phyloP scores from a whole-genome alignment of 1,140 invertebrate species.

The Drosophila arizonae region DNA sequence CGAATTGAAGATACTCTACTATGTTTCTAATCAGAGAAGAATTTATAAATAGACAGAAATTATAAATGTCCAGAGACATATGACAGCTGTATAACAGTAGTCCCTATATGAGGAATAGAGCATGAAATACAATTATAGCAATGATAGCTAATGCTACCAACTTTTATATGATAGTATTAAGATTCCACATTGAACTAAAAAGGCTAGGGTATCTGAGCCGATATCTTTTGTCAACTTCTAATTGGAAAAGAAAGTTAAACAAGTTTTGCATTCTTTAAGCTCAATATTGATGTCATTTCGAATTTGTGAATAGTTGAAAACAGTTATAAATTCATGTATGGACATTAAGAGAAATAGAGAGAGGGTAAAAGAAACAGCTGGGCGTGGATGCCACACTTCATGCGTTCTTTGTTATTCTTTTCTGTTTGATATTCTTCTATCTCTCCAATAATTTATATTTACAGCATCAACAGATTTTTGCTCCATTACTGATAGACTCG shows the following conservation, averaged over 20 bases:
- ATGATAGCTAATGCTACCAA: no score
- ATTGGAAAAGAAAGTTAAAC: neutral
- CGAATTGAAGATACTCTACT: neutral
- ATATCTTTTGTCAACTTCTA: no score
- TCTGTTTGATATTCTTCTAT: neutral
- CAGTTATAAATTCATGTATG: neutral
- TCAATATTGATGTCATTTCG: constrained; percentile 1
- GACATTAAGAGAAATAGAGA: neutral
- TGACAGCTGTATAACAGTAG: no score
- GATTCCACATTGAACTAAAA: no score
- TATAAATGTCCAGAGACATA: no score
- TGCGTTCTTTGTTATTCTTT: neutral
- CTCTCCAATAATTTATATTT: neutral
- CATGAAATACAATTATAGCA: no score
- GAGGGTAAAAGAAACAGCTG: neutral
- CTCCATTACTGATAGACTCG: neutral
- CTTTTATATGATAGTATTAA: no score
- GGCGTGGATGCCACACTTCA: neutral
- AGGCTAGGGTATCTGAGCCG: neutral
- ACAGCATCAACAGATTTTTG: neutral
- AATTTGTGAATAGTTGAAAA: neutral
- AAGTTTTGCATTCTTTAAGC: neutral
- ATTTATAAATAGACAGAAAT: no score
- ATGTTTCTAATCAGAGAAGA: no score
- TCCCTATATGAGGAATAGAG: no score